Evolutionary conservation across 2,113 vertebrate species (phyloP).

Genomic region (Choloepus hoffmanni): DNA sequence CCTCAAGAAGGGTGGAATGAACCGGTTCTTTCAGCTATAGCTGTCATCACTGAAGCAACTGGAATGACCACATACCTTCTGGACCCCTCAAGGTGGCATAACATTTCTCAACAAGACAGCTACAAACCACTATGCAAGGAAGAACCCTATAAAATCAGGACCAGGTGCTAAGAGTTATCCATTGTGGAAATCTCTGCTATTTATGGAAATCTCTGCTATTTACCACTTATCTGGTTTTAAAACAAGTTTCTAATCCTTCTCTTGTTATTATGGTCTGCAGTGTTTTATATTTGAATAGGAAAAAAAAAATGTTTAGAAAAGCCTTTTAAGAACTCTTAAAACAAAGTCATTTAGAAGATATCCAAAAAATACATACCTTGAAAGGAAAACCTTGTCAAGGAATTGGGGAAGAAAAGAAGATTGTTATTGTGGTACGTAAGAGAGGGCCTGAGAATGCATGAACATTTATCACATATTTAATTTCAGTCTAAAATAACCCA

Average conservation of each 20-base stretch:
- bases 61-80: background rate
- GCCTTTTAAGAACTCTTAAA: background rate
- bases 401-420: background rate
- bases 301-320: conserved; percentile 11
- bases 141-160: background rate
- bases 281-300: background rate
- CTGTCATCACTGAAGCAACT: background rate
- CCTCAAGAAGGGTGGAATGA: background rate
- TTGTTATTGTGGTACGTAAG: background rate
- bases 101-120: background rate
- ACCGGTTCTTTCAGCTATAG: background rate
- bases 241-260: background rate
- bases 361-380: background rate
- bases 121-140: background rate
- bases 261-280: background rate
- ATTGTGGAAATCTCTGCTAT: background rate
- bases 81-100: background rate
- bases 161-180: background rate
- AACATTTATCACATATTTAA: background rate
- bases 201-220: background rate
- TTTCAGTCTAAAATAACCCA: background rate
- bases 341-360: conserved; percentile 2
- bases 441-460: background rate
- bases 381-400: background rate
- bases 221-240: background rate